phyloP scores from a whole-genome alignment of 2,888 invertebrate genomes.

The Criorhina ranunculi region DNA sequence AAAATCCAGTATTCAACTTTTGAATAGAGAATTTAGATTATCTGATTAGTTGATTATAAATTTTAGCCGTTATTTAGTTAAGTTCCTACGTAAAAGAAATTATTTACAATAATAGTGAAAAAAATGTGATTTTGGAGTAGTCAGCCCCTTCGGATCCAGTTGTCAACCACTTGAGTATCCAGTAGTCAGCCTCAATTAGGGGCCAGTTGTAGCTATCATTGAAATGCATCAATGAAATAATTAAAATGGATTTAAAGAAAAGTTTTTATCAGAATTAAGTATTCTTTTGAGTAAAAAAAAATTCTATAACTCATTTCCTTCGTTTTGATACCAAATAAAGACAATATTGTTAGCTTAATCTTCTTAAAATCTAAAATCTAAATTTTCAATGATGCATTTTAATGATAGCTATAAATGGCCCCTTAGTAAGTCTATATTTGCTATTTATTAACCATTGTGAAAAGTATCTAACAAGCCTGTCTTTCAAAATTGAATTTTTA shows the following conservation, averaged over 20 bases:
- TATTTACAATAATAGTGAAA: constrained; percentile 4
- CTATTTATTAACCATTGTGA: neutral
- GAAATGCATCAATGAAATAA: neutral
- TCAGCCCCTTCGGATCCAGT: constrained; percentile 4
- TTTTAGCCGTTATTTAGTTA: constrained; percentile 6
- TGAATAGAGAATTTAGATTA: constrained; percentile 2
- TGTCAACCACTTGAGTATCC: constrained; percentile 2
- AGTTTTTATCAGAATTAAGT: constrained; percentile 4
- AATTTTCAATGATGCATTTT: constrained; percentile 13
- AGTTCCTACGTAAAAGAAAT: constrained; percentile 14
- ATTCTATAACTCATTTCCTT: neutral
- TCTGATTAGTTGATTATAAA: constrained; percentile 9
- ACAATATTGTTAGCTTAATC: constrained; percentile 8
- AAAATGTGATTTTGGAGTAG: constrained; percentile 1
- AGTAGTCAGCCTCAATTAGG: constrained; percentile 1
- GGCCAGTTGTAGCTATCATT: constrained; percentile 2
- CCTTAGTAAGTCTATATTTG: neutral
- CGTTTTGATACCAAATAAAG: neutral
- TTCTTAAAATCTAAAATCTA: constrained; percentile 4
- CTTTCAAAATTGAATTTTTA: neutral
- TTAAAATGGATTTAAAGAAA: neutral
- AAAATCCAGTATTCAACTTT: constrained; percentile 4
- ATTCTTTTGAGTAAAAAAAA: too few species aligned
- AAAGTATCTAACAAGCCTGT: neutral
- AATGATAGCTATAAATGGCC: too few species aligned